Percentiles rank a stretch among this genome's conserved stretches.
Evolutionary conservation across 2,113 vertebrate genomes (phyloP).

Genomic region (Gila orcuttii): DNA sequence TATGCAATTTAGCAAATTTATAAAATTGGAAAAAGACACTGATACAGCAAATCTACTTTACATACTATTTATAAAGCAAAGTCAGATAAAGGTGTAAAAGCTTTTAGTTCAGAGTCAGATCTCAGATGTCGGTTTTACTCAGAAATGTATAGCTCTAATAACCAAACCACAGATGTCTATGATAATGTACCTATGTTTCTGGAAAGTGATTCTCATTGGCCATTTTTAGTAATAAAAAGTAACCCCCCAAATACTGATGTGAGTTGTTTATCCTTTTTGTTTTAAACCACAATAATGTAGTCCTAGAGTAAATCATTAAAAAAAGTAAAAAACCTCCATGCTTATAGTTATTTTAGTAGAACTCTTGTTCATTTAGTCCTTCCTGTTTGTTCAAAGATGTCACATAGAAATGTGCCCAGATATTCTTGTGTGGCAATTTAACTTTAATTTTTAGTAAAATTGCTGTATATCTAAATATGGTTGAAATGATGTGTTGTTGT

Average conservation of each 20-base stretch:
- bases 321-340: too few species aligned
- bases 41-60: neutral
- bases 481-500: neutral
- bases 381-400: neutral
- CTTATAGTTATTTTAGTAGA: neutral
- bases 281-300: neutral
- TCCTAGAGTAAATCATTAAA: neutral
- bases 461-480: neutral
- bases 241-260: neutral
- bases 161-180: slow-evolving; percentile 1
- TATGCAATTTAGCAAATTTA: neutral
- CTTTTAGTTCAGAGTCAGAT: neutral
- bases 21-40: neutral
- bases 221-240: neutral
- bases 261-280: neutral
- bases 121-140: neutral
- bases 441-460: neutral
- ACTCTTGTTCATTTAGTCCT: neutral
- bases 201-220: neutral
- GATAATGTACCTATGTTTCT: neutral
- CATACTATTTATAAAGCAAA: neutral
- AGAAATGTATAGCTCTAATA: neutral
- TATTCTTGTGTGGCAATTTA: neutral
- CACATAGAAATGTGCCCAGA: neutral
- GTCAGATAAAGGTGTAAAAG: neutral